phyloP scores from a whole-genome alignment of 2,797 vertebrate genomes.

The Esox masquinongy region DNA sequence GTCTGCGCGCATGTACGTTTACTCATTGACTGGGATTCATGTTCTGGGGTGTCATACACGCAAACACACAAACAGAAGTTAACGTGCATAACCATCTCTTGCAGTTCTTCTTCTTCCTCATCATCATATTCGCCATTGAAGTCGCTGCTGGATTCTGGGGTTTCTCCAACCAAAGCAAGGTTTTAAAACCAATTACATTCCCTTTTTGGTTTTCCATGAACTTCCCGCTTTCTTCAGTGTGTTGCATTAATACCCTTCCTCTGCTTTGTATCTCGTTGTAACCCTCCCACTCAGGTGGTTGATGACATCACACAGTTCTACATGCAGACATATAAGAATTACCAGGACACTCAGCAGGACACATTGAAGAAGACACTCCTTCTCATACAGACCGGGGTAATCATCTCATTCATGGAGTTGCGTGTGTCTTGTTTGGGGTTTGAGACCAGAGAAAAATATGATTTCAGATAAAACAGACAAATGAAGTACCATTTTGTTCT shows the following conservation, averaged over 20 bases:
- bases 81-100: constrained; percentile 26
- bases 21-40: constrained; percentile 10
- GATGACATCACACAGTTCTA: constrained; percentile 84
- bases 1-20: too few species aligned
- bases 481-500: background rate
- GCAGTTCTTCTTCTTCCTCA: constrained; percentile 93
- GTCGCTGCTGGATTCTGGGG: constrained; percentile 94
- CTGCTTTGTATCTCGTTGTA: background rate
- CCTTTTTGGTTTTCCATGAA: constrained; percentile 17
- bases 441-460: background rate
- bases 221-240: background rate
- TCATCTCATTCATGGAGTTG: background rate
- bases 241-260: background rate
- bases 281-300: constrained; percentile 74
- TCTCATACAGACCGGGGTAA: constrained; percentile 84
- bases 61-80: constrained; percentile 18
- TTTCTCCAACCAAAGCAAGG: constrained; percentile 92
- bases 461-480: background rate
- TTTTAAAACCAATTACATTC: constrained; percentile 48
- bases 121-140: constrained; percentile 93
- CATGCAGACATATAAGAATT: constrained; percentile 77
- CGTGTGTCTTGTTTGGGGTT: background rate
- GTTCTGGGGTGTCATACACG: constrained; percentile 38
- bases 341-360: constrained; percentile 39
- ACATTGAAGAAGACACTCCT: constrained; percentile 80